Base-by-base conservation (phyloP, 92 coral and sea anemone genomes). In the Bergia sp. region DNA sequence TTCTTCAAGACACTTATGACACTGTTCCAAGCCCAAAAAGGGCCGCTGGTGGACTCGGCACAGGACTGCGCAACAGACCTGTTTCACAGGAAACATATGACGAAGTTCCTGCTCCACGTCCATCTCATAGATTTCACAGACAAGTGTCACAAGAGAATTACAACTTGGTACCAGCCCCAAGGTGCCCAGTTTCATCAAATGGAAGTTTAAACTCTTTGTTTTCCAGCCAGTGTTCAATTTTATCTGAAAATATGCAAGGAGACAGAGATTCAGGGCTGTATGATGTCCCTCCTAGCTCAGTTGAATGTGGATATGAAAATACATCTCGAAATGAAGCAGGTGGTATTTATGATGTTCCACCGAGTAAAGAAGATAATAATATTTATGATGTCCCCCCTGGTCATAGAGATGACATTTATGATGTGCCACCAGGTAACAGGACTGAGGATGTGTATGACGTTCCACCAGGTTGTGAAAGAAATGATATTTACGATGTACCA, bases 191-290 rank as follows among this genome's bases (percentile, higher is more conserved):
- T 64, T 84, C 91, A 29, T 58, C 91, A 42, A 72, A 58, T 42
- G 81, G 81, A 20, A 85, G 86, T 58, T 66, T 83, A 7, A 83
- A 89, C 76, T 73, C 88, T 55, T 57, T 88, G 43, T 75, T 89
- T 73, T 85, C 91, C 1, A 89, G 89, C 66, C 91, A 89, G 80
- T 85, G 91, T 10, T 85, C 91, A 21, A 58, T 89, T 84, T 37
- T 43, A 75, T 47, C 87, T 6, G 87, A 78, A 49, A 83, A 76
- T 11, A 44, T 40, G 13, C 79, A 79, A 15, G 92, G 89, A 36
- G 90, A 91, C 77, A 92, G 94, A 87, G 94, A 92, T 86, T 92
- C 94, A 3, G 94, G 94, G 49, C 75, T 86, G 7, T 95, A 95
- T 90, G 96, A 93, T 90, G 82, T 88, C 1, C 96, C 94, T 21